Base-by-base conservation (phyloP, 2,797 vertebrate species). In the Molossus molossus region DNA sequence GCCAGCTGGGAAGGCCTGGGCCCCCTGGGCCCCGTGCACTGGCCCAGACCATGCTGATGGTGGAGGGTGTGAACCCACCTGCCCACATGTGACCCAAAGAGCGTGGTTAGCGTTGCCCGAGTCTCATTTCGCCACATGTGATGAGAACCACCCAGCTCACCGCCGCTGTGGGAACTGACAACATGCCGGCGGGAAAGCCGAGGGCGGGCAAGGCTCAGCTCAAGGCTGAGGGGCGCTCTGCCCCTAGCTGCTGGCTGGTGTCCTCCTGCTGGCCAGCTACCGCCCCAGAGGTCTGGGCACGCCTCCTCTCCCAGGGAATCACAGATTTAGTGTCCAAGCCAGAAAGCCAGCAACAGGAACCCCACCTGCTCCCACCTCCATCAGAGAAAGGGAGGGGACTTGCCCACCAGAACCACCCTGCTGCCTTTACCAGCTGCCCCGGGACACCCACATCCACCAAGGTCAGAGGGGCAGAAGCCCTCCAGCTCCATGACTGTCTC, bases 401-500 rank as follows among this genome's bases (percentile, higher is more conserved):
- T 13, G 12, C 10, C 29, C 48, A 45, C 18, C 27, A 17, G 4
- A 17, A 33, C 0, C 29, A 45, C 25, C 53, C 55, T 21, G 21
- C 5, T 13, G 8, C 65, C 81, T 40, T 0, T 2, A 18, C 23
- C 37, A 5, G 83, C n/a, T 77, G 40, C 40, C 17, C 17, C 37
- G 13, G 57, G 67, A 60, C 0, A 1, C 45, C 60, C 15, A 8
- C 0, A 0, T 60, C 53, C 62, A 53, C 9, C 27, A 6, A 5
- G 67, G 64, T n/a, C 57, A 83, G 57, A 45, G 65, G 33, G 50
- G n/a, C 17, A 40, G 87, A 48, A 48, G 25, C 37, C 23, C 65
- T 80, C 25, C 9, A 25, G 25, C 57, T 65, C 33, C 2, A 6
- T 5, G 20, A 60, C 29, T 9, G 20, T 29, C 62, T 80, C 70